phyloP scores from a whole-genome alignment of 2,113 vertebrate species.

The Aphyosemion australe region DNA sequence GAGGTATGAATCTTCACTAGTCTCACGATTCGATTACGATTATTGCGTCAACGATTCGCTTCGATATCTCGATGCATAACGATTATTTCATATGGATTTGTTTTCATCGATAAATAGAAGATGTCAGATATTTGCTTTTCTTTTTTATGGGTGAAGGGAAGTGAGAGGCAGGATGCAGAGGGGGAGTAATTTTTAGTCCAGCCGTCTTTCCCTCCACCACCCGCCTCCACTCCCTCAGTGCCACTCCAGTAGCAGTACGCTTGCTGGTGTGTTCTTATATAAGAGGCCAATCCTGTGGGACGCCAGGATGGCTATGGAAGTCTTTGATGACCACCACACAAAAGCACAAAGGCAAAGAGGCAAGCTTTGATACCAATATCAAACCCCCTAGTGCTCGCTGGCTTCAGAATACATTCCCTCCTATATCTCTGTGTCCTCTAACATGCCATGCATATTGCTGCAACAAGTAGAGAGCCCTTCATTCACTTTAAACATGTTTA shows the following conservation, averaged over 20 bases:
- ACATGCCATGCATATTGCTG: conserved; percentile 39
- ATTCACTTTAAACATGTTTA: conserved; percentile 36
- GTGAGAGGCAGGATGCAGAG: conserved; percentile 24
- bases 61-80: too few relatives aligned
- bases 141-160: too few relatives aligned
- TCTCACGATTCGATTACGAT: too few relatives aligned
- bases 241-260: conserved; percentile 58
- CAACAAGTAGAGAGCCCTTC: conserved; percentile 31
- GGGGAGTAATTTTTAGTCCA: conserved; percentile 47
- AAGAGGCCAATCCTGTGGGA: conserved; percentile 72
- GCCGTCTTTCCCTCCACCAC: conserved; percentile 27
- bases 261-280: conserved; percentile 74
- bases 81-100: too few relatives aligned
- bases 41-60: too few relatives aligned
- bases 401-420: conserved; percentile 54
- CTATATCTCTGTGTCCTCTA: conserved; percentile 36
- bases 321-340: conserved; percentile 73
- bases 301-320: conserved; percentile 62
- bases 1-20: too few relatives aligned
- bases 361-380: conserved; percentile 72
- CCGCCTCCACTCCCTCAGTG: conserved; percentile 50
- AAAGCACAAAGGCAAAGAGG: conserved; percentile 67
- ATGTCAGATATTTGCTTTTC: too few relatives aligned
- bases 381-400: conserved; percentile 49
- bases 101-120: too few relatives aligned